Conservation (phyloP, 1,140 invertebrate species). For the Choristoneura fumiferana region DNA sequence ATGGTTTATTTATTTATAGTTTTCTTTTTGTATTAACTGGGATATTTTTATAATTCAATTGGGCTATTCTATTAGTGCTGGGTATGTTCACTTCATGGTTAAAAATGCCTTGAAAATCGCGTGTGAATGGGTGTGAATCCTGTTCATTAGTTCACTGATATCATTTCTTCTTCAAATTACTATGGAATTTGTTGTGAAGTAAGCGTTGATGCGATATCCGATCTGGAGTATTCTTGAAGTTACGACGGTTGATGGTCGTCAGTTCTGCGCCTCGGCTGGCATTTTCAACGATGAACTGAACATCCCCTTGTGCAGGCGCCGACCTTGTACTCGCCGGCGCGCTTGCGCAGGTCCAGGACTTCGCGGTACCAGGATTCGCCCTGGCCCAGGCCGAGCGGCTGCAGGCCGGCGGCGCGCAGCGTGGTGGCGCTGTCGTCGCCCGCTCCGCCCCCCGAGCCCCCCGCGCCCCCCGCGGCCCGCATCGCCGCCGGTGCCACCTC, state of each 20-base stretch:
- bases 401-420: slow-evolving; percentile 63
- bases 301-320: slow-evolving; percentile 43
- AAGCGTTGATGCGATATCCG: too few relatives aligned
- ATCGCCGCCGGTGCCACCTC: slow-evolving; percentile 80
- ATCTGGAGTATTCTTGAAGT: slow-evolving; percentile 1
- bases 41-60: background rate
- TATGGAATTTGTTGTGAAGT: too few relatives aligned
- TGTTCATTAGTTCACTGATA: too few relatives aligned
- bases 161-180: too few relatives aligned
- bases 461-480: slow-evolving; percentile 48
- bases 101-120: background rate
- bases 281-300: slow-evolving; percentile 20
- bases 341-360: slow-evolving; percentile 92
- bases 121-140: too few relatives aligned
- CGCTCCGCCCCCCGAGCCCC: slow-evolving; percentile 50
- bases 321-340: slow-evolving; percentile 95
- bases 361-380: slow-evolving; percentile 88
- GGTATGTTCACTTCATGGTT: slow-evolving; percentile 12
- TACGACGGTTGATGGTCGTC: background rate
- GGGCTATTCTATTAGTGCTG: background rate
- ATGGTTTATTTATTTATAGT: background rate
- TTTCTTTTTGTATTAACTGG: background rate
- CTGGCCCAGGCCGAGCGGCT: slow-evolving; percentile 65
- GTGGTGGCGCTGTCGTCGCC: slow-evolving; percentile 56
- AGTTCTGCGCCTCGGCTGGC: background rate